Percentiles rank a stretch among this genome's conserved stretches.
phyloP scores from a whole-genome alignment of 23 tunicate genomes.

The Oikopleura dioica region DNA sequence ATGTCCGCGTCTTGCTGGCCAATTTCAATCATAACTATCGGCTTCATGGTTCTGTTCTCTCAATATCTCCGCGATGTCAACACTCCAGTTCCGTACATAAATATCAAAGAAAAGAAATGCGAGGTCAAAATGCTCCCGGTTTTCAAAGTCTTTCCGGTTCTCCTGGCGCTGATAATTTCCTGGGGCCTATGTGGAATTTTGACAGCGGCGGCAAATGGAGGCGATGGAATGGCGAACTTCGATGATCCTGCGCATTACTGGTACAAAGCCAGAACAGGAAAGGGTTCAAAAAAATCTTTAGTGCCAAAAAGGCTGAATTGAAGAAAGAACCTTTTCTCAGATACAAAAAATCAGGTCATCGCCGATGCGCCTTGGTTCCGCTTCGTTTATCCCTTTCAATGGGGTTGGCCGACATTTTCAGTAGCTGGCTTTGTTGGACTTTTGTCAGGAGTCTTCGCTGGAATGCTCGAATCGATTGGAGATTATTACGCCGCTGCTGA shows the following conservation, averaged over 20 bases:
- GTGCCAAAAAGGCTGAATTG: too few relatives aligned
- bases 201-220: constrained; percentile 30
- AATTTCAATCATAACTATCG: constrained; percentile 22
- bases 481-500: constrained; percentile 85
- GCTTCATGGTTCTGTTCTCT: constrained; percentile 38
- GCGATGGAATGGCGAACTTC: too few relatives aligned
- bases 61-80: constrained; percentile 36
- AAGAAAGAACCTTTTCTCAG: too few relatives aligned
- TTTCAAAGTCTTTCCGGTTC: constrained; percentile 19
- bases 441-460: constrained; percentile 50
- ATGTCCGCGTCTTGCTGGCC: background rate
- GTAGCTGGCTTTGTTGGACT: constrained; percentile 60
- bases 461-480: constrained; percentile 63
- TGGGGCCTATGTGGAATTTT: constrained; percentile 36
- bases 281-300: too few relatives aligned
- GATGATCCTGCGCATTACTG: background rate
- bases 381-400: constrained; percentile 75
- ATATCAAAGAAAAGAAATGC: too few relatives aligned
- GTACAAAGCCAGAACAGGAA: background rate
- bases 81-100: constrained; percentile 25
- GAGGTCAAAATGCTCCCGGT: too few relatives aligned
- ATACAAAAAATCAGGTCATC: background rate
- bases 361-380: constrained; percentile 24
- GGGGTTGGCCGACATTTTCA: constrained; percentile 59
- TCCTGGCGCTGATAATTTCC: constrained; percentile 26